A percentile compares a stretch with the other conserved stretches of the same genome.
Conservation (phyloP, 2,797 vertebrate genomes). For the Premnoplex brunnescens region DNA sequence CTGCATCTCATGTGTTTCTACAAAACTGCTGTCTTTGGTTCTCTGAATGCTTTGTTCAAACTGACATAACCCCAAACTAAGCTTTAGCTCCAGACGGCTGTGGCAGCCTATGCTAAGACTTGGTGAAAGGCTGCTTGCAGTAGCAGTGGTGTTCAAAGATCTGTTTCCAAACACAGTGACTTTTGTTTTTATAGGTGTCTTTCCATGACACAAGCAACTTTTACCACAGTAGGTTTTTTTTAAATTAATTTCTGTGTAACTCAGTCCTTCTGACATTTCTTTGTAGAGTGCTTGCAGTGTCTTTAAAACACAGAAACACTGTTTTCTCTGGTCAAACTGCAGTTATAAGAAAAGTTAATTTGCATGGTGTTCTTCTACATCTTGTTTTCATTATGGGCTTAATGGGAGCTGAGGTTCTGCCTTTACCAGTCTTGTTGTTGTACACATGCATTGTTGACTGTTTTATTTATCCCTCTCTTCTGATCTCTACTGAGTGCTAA, state of each 20-base stretch:
- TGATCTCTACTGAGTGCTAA: not conserved
- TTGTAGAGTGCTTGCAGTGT: not conserved
- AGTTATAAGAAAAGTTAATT: not conserved
- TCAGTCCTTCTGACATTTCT: not conserved
- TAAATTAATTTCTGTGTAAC: not conserved
- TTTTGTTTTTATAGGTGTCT: not conserved
- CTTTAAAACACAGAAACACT: not conserved
- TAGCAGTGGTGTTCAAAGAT: not conserved
- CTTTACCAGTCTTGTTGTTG: not conserved
- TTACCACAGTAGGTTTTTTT: not conserved
- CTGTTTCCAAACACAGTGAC: not conserved
- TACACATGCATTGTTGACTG: not conserved
- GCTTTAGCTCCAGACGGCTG: fast-evolving
- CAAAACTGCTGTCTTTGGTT: not conserved
- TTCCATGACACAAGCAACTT: not conserved
- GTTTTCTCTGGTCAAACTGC: not conserved
- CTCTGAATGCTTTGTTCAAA: not conserved
- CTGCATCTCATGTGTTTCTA: not conserved
- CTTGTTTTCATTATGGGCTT: not conserved
- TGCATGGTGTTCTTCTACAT: not conserved
- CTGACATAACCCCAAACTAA: not conserved
- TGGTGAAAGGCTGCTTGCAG: not conserved
- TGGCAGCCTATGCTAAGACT: not conserved
- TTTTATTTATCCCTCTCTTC: not conserved
- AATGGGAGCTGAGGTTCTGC: not conserved